Evolutionary conservation across 2,113 vertebrate species (phyloP).

Genomic region (Atrichornis clamosus): DNA sequence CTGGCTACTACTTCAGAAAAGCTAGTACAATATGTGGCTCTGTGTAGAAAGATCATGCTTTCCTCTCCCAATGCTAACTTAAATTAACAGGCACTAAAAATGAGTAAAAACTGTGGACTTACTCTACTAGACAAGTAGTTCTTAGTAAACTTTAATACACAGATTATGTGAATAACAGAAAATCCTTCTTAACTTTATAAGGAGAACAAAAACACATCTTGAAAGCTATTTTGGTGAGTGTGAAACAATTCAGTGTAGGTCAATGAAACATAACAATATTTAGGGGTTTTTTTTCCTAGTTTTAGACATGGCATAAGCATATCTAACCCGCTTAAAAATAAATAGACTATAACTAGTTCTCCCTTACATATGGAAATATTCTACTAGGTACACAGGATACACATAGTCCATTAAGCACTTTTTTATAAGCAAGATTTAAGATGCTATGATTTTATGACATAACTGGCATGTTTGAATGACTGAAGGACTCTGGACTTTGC

Average conservation of each 20-base stretch:
- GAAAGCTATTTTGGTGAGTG: not conserved
- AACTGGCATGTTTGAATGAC: conserved; percentile 14
- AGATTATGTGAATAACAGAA: not conserved
- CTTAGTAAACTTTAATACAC: not conserved
- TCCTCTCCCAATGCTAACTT: accelerated
- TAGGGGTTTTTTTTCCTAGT: not conserved
- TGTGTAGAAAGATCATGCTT: not conserved
- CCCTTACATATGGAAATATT: not conserved
- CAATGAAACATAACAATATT: not conserved
- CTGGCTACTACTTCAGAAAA: not conserved
- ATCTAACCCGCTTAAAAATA: not conserved
- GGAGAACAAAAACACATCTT: not conserved
- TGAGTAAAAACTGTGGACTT: not conserved
- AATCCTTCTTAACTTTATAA: not conserved
- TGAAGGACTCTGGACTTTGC: not conserved
- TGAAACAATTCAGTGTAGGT: not conserved
- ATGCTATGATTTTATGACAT: conserved; percentile 32
- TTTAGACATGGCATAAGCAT: not conserved
- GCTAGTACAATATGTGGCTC: not conserved
- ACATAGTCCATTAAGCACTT: not conserved
- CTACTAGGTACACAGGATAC: not conserved
- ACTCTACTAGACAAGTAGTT: not conserved
- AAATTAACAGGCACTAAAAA: not conserved
- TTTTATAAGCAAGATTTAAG: not conserved
- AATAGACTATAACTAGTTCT: not conserved